phyloP scores from a whole-genome alignment of 2,113 vertebrate species.

The Ploceus nigricollis region DNA sequence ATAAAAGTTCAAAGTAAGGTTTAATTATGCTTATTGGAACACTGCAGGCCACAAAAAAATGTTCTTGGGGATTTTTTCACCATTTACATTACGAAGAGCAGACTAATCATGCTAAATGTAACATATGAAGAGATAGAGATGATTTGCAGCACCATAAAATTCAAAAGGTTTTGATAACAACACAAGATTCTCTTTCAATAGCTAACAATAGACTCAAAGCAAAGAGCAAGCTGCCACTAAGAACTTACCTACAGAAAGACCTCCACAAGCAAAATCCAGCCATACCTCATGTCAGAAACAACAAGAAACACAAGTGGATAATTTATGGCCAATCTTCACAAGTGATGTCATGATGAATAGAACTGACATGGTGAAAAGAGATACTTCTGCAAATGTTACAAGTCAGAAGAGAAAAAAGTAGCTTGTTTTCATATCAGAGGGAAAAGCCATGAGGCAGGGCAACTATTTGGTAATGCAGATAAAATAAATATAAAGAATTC shows the following conservation, averaged over 20 bases:
- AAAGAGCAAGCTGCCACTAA: background rate
- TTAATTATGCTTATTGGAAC: background rate
- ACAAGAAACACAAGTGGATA: background rate
- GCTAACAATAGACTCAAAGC: background rate
- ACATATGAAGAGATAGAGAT: fast-evolving
- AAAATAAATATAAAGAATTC: background rate
- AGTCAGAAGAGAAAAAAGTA: background rate
- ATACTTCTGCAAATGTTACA: background rate
- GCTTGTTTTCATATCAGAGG: background rate
- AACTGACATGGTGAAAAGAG: background rate
- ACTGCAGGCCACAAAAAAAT: background rate
- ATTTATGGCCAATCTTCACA: background rate
- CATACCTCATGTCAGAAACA: background rate
- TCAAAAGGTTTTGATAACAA: background rate
- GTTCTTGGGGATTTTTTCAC: background rate
- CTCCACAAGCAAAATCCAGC: background rate
- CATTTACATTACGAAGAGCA: background rate
- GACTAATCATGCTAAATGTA: background rate
- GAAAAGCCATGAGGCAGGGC: background rate
- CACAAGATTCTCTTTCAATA: background rate
- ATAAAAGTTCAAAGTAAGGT: background rate
- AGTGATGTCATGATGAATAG: background rate
- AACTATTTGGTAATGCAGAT: background rate
- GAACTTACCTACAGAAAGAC: background rate
- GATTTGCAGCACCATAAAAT: background rate